These are phyloP conservation scores for Diplodus sargus DNA, from an alignment of 2,797 vertebrate genomes.

Conservation along the genomic window DNA sequence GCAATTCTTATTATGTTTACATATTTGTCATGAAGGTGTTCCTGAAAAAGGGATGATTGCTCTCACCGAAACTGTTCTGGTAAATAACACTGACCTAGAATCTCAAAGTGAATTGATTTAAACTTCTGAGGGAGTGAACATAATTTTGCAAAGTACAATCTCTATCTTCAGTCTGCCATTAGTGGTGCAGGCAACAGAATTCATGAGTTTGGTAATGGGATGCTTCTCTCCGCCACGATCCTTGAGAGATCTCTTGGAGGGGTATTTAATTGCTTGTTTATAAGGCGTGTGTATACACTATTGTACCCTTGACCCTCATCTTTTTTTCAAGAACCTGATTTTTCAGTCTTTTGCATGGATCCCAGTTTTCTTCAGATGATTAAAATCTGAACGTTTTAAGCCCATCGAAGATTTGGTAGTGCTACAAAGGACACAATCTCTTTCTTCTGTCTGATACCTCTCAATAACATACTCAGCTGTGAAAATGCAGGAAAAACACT, in stretches of 20 bases:
- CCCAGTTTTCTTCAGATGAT: not conserved
- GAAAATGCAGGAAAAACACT: not conserved
- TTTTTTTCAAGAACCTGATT: not conserved
- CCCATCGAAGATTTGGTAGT: not conserved
- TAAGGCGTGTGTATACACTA: not conserved
- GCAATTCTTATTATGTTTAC: not conserved
- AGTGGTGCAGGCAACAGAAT: not conserved
- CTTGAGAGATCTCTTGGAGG: not conserved
- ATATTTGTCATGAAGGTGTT: not conserved
- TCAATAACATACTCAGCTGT: not conserved
- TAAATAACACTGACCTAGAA: not conserved
- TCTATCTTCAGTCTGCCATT: slow-evolving; percentile 2
- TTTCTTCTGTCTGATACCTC: not conserved
- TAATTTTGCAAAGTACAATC: not conserved
- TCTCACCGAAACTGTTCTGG: not conserved
- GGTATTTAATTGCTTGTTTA: not conserved
- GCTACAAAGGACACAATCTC: not conserved
- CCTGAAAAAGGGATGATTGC: not conserved
- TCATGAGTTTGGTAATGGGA: not conserved
- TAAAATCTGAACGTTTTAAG: not conserved
- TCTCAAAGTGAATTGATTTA: not conserved
- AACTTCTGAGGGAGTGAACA: not conserved
- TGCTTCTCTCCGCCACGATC: not conserved
- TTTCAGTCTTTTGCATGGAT: not conserved
- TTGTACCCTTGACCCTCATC: not conserved